A percentile compares a stretch with the other conserved stretches of the same genome.
Evolutionary conservation across 2,888 invertebrate genomes (phyloP).

Genomic region (Tridacna crocea): DNA sequence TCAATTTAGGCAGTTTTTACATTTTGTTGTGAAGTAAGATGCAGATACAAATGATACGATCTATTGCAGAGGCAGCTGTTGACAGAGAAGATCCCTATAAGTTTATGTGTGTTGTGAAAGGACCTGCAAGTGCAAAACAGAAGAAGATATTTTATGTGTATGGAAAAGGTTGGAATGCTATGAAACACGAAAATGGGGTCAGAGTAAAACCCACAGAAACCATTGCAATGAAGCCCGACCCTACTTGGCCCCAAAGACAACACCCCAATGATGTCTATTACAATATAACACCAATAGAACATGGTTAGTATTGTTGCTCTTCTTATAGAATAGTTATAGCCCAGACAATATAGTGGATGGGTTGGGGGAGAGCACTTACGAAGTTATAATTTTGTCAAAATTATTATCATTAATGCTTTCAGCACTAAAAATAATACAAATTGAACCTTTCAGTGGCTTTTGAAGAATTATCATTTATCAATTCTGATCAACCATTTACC

Average conservation of each 20-base stretch:
- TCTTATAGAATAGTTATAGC: too few species aligned
- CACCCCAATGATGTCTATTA: constrained; percentile 76
- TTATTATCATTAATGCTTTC: too few species aligned
- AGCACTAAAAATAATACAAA: too few species aligned
- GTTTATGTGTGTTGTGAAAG: constrained; percentile 76
- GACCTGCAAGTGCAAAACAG: constrained; percentile 74
- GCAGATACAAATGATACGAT: not conserved
- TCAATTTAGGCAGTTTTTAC: not conserved
- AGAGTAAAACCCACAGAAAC: constrained; percentile 65
- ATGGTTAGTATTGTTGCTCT: too few species aligned
- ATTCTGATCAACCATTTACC: too few species aligned
- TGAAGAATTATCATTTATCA: too few species aligned
- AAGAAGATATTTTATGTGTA: constrained; percentile 81
- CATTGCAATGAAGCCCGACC: constrained; percentile 67
- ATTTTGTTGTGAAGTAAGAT: not conserved
- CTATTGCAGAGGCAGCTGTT: constrained; percentile 53
- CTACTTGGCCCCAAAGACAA: constrained; percentile 72
- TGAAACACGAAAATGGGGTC: constrained; percentile 65
- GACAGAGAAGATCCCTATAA: constrained; percentile 74
- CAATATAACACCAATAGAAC: constrained; percentile 62
- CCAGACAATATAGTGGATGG: too few species aligned
- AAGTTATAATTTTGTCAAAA: too few species aligned
- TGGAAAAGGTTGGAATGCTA: constrained; percentile 75
- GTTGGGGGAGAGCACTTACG: too few species aligned
- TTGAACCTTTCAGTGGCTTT: too few species aligned